Evolutionary conservation across 2,113 vertebrate genomes (phyloP).

Genomic region (Gallinago undulata): DNA sequence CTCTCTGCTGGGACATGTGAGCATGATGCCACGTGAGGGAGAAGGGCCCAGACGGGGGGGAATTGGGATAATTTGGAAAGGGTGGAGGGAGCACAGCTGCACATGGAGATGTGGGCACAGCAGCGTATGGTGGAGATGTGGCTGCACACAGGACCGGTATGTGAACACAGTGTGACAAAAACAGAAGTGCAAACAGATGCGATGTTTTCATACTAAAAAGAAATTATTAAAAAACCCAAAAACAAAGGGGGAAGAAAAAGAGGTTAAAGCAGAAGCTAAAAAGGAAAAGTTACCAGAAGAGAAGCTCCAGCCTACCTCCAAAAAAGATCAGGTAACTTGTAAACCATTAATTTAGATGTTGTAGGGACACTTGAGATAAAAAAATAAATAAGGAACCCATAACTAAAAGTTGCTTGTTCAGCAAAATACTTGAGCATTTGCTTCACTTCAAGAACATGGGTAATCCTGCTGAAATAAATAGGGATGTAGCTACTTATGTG

Average conservation of each 20-base stretch:
- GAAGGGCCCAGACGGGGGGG: not conserved
- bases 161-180: conserved; percentile 15
- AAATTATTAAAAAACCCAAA: conserved; percentile 19
- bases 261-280: conserved; percentile 71
- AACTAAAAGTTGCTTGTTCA: not conserved
- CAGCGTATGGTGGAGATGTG: not conserved
- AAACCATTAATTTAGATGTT: not conserved
- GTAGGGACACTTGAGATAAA: not conserved
- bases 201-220: conserved; percentile 38
- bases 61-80: not conserved
- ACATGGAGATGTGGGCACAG: not conserved
- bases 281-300: conserved; percentile 73
- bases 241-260: conserved; percentile 80
- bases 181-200: not conserved
- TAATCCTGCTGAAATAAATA: conserved; percentile 35
- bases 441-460: not conserved
- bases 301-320: conserved; percentile 63
- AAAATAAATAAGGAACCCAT: not conserved
- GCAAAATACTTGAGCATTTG: not conserved
- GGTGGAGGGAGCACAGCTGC: not conserved
- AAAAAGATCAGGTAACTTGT: conserved; percentile 78
- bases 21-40: not conserved
- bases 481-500: not conserved
- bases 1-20: not conserved
- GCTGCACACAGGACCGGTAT: not conserved